Percentiles rank a stretch among this genome's conserved stretches.
Conservation (phyloP, 2,888 invertebrate species). For the Calameuta filiformis region DNA sequence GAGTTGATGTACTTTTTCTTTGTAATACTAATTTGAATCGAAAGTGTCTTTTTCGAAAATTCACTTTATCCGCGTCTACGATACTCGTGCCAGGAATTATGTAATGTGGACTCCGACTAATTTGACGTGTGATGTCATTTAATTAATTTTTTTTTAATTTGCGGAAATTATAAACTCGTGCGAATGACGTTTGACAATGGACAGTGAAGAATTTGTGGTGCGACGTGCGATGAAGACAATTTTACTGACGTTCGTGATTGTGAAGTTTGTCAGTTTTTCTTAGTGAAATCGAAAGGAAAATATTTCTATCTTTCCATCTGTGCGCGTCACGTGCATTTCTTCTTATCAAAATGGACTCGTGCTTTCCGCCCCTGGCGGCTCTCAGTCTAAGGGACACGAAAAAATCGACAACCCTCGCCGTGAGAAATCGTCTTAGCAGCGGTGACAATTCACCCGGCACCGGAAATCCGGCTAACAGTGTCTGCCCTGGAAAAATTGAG, state of each 20-base stretch:
- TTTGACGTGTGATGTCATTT: not conserved
- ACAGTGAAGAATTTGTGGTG: not conserved
- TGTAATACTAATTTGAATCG: not conserved
- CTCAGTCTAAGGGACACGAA: conserved; percentile 62
- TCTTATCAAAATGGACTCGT: conserved; percentile 65
- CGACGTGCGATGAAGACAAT: not conserved
- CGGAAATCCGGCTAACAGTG: conserved; percentile 25
- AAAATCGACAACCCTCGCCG: conserved; percentile 41
- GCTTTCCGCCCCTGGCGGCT: conserved; percentile 67
- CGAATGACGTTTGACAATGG: not conserved
- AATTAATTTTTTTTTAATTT: not conserved
- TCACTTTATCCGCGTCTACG: not conserved
- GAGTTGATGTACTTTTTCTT: not conserved
- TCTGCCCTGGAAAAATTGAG: conserved; percentile 64
- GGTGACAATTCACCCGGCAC: conserved; percentile 42
- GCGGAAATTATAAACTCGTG: not conserved
- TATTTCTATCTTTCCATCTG: not conserved
- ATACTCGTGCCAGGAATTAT: not conserved
- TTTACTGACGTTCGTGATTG: not conserved
- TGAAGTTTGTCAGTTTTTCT: not conserved
- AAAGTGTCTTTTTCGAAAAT: not conserved
- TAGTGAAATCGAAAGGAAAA: not conserved
- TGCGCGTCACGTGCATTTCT: not conserved
- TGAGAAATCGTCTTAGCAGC: conserved; percentile 54
- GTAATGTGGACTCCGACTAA: not conserved